phyloP scores from a whole-genome alignment of 2,113 vertebrate species.

The Hippocampus abdominalis region DNA sequence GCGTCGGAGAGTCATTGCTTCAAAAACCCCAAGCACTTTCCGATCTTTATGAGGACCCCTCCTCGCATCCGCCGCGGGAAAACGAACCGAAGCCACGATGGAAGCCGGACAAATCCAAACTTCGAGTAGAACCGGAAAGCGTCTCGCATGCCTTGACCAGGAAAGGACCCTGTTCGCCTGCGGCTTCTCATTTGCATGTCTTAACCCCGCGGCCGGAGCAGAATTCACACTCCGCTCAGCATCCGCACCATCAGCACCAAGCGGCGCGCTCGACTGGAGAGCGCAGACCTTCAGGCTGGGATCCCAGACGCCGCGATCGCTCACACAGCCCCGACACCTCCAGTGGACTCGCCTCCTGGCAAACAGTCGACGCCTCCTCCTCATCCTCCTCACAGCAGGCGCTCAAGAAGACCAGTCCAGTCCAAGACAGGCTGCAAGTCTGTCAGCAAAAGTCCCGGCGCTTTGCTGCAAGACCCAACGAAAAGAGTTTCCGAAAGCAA shows the following conservation, averaged over 20 bases:
- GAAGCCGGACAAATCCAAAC: conserved; percentile 24
- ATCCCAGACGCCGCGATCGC: conserved; percentile 17
- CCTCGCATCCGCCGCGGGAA: conserved; percentile 13
- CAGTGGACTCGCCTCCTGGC: conserved; percentile 20
- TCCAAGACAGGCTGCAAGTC: not conserved
- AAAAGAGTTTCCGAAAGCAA: conserved; percentile 14
- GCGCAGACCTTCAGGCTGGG: conserved; percentile 7
- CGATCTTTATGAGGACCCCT: conserved; percentile 13
- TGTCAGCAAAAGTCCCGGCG: not conserved
- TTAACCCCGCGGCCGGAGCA: conserved; percentile 38
- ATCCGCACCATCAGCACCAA: conserved; percentile 42
- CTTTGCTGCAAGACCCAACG: not conserved
- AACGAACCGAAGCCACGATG: conserved; percentile 21
- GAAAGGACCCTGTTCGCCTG: conserved; percentile 31
- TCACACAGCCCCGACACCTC: conserved; percentile 36
- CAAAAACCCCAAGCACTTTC: conserved; percentile 37
- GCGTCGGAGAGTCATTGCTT: not conserved
- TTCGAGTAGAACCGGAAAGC: conserved; percentile 31
- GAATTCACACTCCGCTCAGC: conserved; percentile 2
- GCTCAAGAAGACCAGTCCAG: conserved; percentile 12
- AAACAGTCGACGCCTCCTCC: conserved; percentile 12
- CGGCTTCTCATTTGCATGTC: conserved; percentile 33
- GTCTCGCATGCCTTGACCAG: conserved; percentile 26
- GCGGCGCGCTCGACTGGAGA: conserved; percentile 43
- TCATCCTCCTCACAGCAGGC: conserved; percentile 31